Percentiles rank a stretch among this genome's conserved stretches.
Conservation (phyloP, 2,113 vertebrate species). For the Calyptommatus sinebrachiatus region DNA sequence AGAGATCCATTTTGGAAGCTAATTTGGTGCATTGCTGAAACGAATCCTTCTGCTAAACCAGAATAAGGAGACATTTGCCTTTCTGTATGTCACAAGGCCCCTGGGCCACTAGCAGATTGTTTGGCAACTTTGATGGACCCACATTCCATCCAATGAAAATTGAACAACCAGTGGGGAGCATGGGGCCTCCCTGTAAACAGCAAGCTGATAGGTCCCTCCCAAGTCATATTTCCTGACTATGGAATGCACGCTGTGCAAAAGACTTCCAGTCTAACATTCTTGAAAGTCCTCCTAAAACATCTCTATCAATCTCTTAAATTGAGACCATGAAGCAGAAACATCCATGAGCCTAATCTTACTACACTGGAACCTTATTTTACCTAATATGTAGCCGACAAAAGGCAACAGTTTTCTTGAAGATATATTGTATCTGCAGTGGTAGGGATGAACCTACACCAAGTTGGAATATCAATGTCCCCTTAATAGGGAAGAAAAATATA, state of each 20-base stretch:
- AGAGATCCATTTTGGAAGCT: too few species aligned
- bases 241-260: not conserved
- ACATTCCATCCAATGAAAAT: too few species aligned
- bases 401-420: not conserved
- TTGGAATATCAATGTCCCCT: not conserved
- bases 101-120: too few species aligned
- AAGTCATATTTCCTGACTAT: not conserved
- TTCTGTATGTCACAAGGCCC: too few species aligned
- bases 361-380: not conserved
- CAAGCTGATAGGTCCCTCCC: not conserved
- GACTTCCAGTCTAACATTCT: not conserved
- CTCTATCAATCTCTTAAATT: not conserved
- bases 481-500: slow-evolving; percentile 7
- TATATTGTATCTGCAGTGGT: not conserved
- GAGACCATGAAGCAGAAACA: not conserved
- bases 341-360: not conserved
- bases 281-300: not conserved
- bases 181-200: too few species aligned
- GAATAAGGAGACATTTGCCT: too few species aligned
- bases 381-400: not conserved
- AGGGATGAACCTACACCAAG: not conserved
- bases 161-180: too few species aligned
- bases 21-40: too few species aligned
- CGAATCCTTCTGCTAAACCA: too few species aligned
- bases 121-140: too few species aligned